These are phyloP conservation scores for Solen grandis DNA, from an alignment of 1,140 invertebrate species.

Conservation along the genomic window DNA sequence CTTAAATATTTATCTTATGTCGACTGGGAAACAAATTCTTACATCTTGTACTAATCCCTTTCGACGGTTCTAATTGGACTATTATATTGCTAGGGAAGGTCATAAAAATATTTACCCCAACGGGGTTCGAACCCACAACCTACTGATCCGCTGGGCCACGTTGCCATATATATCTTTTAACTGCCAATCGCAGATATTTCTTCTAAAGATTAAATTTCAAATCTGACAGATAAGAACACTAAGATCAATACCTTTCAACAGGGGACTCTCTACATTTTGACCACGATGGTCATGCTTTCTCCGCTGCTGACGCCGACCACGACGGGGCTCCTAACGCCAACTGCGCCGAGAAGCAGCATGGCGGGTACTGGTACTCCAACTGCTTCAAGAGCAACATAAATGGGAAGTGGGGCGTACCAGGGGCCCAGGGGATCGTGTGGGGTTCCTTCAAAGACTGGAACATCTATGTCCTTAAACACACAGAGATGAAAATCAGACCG, in stretches of 20 bases:
- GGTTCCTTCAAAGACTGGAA: constrained; percentile 41
- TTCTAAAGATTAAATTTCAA: too few relatives aligned
- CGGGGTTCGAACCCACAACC: too few relatives aligned
- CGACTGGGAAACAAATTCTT: too few relatives aligned
- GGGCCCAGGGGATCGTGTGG: constrained; percentile 31
- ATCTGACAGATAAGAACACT: neutral
- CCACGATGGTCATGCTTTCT: constrained; percentile 42
- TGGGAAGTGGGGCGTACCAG: constrained; percentile 43
- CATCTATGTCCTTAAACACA: constrained; percentile 30
- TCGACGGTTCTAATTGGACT: too few relatives aligned
- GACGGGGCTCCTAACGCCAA: constrained; percentile 16
- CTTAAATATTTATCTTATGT: too few relatives aligned
- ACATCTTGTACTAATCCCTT: too few relatives aligned
- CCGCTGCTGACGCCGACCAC: constrained; percentile 35
- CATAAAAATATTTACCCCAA: too few relatives aligned
- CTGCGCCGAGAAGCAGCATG: constrained; percentile 36
- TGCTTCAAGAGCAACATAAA: constrained; percentile 46
- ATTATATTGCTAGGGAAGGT: too few relatives aligned
- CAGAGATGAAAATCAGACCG: constrained; percentile 37
- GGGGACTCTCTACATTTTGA: constrained; percentile 35
- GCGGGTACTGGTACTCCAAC: constrained; percentile 52
- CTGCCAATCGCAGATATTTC: too few relatives aligned
- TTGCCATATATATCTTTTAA: too few relatives aligned
- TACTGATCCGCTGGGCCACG: too few relatives aligned
- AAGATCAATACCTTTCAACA: neutral